Percentiles rank a stretch among this genome's conserved stretches.
These are phyloP conservation scores for Oxygymnocypris stewartii DNA, from an alignment of 2,113 vertebrate genomes.

Conservation along the genomic window DNA sequence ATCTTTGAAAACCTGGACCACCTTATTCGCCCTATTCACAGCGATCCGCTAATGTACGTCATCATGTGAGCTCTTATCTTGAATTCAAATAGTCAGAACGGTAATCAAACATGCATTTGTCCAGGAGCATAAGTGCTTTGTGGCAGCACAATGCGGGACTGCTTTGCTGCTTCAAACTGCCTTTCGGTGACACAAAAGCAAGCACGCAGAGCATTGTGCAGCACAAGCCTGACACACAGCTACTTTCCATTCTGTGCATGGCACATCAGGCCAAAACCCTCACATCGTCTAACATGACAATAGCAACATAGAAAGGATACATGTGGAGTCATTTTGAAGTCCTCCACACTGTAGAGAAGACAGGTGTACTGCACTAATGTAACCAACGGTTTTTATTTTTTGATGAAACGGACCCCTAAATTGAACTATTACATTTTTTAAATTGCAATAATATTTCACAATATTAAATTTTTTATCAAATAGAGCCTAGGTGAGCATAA, in stretches of 20 bases:
- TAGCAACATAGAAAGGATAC: neutral
- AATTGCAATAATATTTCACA: too few relatives aligned
- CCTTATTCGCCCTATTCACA: neutral
- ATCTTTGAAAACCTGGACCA: slow-evolving; percentile 4
- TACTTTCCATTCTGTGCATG: neutral
- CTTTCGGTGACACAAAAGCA: slow-evolving; percentile 26
- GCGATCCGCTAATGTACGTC: neutral
- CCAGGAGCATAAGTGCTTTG: slow-evolving; percentile 10
- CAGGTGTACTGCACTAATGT: neutral
- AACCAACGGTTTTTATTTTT: neutral
- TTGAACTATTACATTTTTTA: neutral
- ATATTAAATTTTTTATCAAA: too few relatives aligned
- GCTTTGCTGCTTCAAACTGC: neutral
- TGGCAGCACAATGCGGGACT: neutral
- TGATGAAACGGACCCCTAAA: neutral
- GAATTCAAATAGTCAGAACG: slow-evolving; percentile 10
- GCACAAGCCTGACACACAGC: slow-evolving; percentile 2
- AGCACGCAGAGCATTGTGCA: neutral
- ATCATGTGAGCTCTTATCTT: slow-evolving; percentile 14
- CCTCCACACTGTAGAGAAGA: neutral
- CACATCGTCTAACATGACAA: neutral
- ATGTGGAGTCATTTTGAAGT: neutral
- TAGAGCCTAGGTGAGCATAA: too few relatives aligned
- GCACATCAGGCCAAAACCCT: slow-evolving; percentile 13
- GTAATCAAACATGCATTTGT: slow-evolving; percentile 37